A percentile compares a stretch with the other conserved stretches of the same genome.
Evolutionary conservation across 2,888 invertebrate species (phyloP).

Genomic region (Mamestra brassicae): DNA sequence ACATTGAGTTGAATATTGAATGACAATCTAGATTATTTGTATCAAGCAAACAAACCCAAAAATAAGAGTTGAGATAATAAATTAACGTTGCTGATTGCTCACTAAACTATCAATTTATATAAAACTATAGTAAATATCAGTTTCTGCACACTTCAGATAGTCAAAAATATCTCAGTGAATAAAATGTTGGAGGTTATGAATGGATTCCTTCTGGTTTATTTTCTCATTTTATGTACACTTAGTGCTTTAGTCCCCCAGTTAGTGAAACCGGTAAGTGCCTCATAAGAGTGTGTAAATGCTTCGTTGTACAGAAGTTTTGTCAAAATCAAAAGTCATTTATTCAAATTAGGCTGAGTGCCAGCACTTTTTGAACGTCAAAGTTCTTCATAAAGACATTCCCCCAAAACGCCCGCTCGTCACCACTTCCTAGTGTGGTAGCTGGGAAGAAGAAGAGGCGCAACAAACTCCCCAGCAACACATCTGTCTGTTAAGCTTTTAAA

Average conservation of each 20-base stretch:
- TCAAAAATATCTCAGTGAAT: background rate
- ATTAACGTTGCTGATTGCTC: background rate
- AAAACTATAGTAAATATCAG: background rate
- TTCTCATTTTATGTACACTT: conserved; percentile 85
- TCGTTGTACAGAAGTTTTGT: background rate
- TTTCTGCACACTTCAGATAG: background rate
- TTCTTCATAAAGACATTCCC: too few relatives aligned
- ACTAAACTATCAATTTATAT: background rate
- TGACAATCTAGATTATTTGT: background rate
- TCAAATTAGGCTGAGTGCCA: too few relatives aligned
- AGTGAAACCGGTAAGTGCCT: conserved; percentile 87
- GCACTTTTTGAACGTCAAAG: too few relatives aligned
- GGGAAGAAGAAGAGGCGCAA: too few relatives aligned
- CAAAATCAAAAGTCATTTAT: too few relatives aligned
- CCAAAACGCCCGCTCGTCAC: too few relatives aligned
- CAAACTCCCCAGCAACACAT: too few relatives aligned
- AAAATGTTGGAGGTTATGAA: conserved; percentile 87
- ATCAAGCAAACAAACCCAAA: background rate
- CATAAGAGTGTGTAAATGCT: background rate
- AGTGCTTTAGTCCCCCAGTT: conserved; percentile 86
- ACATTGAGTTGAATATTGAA: too few relatives aligned
- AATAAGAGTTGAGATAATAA: background rate
- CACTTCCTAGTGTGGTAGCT: too few relatives aligned
- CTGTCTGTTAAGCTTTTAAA: too few relatives aligned
- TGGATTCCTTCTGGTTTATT: conserved; percentile 86